Evolutionary conservation across 2,797 vertebrate genomes (phyloP), one percentile per base, ranked within the genome.

Genomic region (Paratrypauchen microcephalus): DNA sequence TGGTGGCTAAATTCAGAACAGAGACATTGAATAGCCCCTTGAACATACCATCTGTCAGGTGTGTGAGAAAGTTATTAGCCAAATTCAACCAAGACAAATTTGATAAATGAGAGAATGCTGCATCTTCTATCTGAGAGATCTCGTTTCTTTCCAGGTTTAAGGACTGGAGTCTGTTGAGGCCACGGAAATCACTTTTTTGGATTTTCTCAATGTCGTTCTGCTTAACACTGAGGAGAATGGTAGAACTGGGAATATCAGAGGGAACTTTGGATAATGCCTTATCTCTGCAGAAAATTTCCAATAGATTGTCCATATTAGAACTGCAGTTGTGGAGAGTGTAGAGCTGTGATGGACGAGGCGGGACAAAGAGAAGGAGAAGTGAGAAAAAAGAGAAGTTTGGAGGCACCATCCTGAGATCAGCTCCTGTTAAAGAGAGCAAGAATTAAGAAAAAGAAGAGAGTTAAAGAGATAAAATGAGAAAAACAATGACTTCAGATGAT

Each of bases 211-310:
- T 65, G 8, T 28, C 5, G 26, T 12, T 65, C 18, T 4, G 0
- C 12, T 0, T 1, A 11, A 50, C 2, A 0, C 2, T 11, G 11
- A 30, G 16, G 1, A 0, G 2, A 16, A 19, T 19, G 0, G 24
- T 18, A 19, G 24, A 65, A 50, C 16, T 19, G 15, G 47, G 63
- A 65, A 65, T 5, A 0, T 50, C 63, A 19, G 47, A 30, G 26
- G 45, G 63, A 65, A 65, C 19, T 12, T 7, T 50, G 16, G 47
- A 28, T 30, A 65, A 65, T 18, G 28, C 1, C 4, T 6, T 5
- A n/a, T 7, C 0, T 1, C 1, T 5, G 30, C 63, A 65, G 3
- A 6, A 11, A 30, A 65, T 19, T 2, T 1, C 12, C 2, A 6
- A 9, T 50, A 2, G 24, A 65, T 21, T 1, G 1, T 30, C 4